These are phyloP conservation scores for Noctua janthe DNA, from an alignment of 2,888 invertebrate genomes.

Conservation along the genomic window DNA sequence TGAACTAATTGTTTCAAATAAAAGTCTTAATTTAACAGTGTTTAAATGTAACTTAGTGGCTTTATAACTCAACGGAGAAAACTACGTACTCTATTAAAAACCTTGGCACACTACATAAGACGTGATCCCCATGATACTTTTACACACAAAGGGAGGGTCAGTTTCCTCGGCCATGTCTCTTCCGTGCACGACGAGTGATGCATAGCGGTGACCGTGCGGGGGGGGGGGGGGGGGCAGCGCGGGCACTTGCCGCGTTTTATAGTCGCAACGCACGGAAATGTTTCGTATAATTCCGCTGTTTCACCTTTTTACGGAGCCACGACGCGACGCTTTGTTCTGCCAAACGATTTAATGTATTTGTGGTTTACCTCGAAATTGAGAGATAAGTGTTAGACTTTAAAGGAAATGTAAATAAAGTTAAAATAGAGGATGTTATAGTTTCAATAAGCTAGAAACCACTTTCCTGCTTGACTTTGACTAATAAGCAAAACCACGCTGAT, in stretches of 20 bases:
- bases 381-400: not conserved
- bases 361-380: conserved; percentile 28
- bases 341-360: conserved; percentile 52
- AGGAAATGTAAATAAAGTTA: not conserved
- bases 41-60: not conserved
- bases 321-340: conserved; percentile 48
- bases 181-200: conserved; percentile 59
- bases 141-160: conserved; percentile 41
- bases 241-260: conserved; percentile 49
- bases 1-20: conserved; percentile 1
- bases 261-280: conserved; percentile 57
- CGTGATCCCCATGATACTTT: conserved; percentile 19
- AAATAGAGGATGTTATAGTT: not conserved
- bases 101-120: conserved; percentile 11
- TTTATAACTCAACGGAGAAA: not conserved
- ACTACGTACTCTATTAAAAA: conserved; percentile 1
- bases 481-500: conserved; percentile 21
- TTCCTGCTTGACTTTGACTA: conserved; percentile 22
- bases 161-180: conserved; percentile 45
- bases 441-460: not conserved
- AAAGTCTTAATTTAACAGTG: conserved; percentile 3
- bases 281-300: conserved; percentile 60
- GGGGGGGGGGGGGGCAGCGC: not conserved
- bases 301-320: conserved; percentile 52
- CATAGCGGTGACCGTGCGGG: conserved; percentile 47